Percentiles rank a stretch among this genome's conserved stretches.
Evolutionary conservation across 1,140 invertebrate species (phyloP).

Genomic region (Adelges cooleyi): DNA sequence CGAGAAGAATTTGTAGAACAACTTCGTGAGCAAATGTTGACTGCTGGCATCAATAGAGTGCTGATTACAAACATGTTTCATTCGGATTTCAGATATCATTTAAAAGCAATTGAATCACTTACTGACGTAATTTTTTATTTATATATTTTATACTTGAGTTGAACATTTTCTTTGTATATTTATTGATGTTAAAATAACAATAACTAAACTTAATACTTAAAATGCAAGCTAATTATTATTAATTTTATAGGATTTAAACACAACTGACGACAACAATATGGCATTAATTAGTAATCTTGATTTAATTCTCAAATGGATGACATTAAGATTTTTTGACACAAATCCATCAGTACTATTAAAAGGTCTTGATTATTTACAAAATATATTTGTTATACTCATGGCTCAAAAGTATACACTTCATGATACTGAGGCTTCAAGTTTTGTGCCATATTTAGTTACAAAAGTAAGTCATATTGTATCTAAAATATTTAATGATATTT

Average conservation of each 20-base stretch:
- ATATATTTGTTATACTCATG: slow-evolving; percentile 68
- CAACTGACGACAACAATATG: slow-evolving; percentile 54
- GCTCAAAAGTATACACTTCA: slow-evolving; percentile 71
- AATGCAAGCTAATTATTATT: not conserved
- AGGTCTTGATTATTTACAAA: slow-evolving; percentile 80
- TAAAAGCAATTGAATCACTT: slow-evolving; percentile 87
- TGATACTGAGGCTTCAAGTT: slow-evolving; percentile 83
- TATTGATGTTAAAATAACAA: not conserved
- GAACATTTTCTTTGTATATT: not conserved
- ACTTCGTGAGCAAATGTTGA: slow-evolving; percentile 80
- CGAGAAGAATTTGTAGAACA: slow-evolving; percentile 87
- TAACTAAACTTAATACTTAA: no score
- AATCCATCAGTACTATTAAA: slow-evolving; percentile 93
- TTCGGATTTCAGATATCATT: slow-evolving; percentile 88
- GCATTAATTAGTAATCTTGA: slow-evolving; percentile 84
- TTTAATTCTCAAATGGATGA: slow-evolving; percentile 92
- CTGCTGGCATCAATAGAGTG: slow-evolving; percentile 72
- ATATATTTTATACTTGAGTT: slow-evolving; percentile 2
- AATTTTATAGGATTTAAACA: not conserved
- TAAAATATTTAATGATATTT: not conserved
- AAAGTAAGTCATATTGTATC: slow-evolving; percentile 65
- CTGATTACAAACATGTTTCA: slow-evolving; percentile 88
- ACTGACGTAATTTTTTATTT: slow-evolving; percentile 46
- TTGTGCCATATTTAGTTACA: slow-evolving; percentile 84
- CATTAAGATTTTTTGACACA: slow-evolving; percentile 92